Conservation (phyloP, 2,797 vertebrate genomes). For the Pipistrellus pipistrellus region DNA sequence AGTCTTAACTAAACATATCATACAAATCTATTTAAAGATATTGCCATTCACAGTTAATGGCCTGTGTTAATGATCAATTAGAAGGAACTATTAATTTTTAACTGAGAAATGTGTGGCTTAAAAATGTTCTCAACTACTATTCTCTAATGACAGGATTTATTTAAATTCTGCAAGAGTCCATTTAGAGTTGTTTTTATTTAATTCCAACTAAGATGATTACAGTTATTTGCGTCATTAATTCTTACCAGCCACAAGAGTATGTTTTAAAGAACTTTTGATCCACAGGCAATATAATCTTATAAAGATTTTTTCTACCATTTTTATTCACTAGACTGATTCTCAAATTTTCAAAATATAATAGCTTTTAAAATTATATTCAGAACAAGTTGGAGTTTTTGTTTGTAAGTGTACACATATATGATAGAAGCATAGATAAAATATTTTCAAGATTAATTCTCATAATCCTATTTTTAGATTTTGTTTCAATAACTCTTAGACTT, state of each 20-base stretch:
- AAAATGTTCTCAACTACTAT: conserved; percentile 66
- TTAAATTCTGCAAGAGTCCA: conserved; percentile 84
- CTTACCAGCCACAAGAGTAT: conserved; percentile 87
- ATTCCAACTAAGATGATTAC: conserved; percentile 93
- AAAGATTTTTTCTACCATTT: conserved; percentile 82
- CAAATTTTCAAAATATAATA: conserved; percentile 80
- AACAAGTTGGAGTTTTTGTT: not conserved
- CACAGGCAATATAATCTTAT: conserved; percentile 71
- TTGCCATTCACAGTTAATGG: conserved; percentile 51
- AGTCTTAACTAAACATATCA: conserved; percentile 53
- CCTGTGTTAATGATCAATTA: conserved; percentile 56
- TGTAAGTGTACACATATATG: not conserved
- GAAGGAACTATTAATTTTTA: conserved; percentile 67
- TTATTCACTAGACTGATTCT: conserved; percentile 70
- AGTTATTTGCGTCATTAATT: conserved; percentile 95
- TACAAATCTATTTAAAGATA: conserved; percentile 52
- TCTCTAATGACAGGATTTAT: conserved; percentile 82
- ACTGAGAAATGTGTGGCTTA: conserved; percentile 63
- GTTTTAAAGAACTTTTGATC: conserved; percentile 87
- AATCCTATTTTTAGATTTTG: conserved; percentile 13
- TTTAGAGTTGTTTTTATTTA: conserved; percentile 93
- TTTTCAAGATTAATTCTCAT: conserved; percentile 41
- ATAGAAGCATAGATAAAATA: conserved; percentile 19
- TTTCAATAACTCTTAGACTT: not conserved
- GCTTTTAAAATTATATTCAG: conserved; percentile 51